phyloP scores from a whole-genome alignment of 2,797 vertebrate genomes.

The Leptoclinus maculatus region DNA sequence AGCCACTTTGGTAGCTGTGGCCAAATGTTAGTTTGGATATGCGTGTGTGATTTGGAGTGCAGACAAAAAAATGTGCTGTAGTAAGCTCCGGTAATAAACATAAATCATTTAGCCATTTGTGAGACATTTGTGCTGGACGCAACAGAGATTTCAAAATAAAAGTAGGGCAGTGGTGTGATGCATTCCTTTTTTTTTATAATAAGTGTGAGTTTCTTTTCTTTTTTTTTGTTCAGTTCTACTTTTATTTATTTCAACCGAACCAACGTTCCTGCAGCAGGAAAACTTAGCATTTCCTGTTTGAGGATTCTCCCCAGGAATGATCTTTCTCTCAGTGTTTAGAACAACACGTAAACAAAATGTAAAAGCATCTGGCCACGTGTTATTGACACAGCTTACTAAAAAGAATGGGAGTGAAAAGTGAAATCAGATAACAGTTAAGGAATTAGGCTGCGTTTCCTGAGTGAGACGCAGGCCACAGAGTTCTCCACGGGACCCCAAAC shows the following conservation, averaged over 20 bases:
- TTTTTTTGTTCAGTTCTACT: not conserved
- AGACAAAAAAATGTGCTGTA: constrained; percentile 20
- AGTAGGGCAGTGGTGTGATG: not conserved
- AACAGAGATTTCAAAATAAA: constrained; percentile 2
- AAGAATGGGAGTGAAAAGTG: not conserved
- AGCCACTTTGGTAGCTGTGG: constrained; percentile 33
- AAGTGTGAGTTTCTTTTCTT: not conserved
- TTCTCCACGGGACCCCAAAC: not conserved
- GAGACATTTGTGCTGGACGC: constrained; percentile 3
- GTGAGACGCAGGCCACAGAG: not conserved
- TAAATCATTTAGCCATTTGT: constrained; percentile 13
- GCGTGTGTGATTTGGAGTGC: constrained; percentile 36
- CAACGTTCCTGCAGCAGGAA: not conserved
- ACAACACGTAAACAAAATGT: constrained; percentile 36
- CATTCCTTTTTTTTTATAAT: not conserved
- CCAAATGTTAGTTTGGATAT: constrained; percentile 43
- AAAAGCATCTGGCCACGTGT: constrained; percentile 24
- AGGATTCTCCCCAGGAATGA: constrained; percentile 13
- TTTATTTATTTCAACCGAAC: constrained; percentile 19
- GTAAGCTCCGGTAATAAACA: constrained; percentile 33
- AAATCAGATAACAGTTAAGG: not conserved
- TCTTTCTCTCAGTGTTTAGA: constrained; percentile 37
- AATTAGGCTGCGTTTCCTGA: not conserved
- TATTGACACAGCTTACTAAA: not conserved
- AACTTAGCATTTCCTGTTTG: constrained; percentile 41